A percentile compares a stretch with the other conserved stretches of the same genome.
phyloP scores from a whole-genome alignment of 1,140 invertebrate genomes.

The Metopolophium dirhodum region DNA sequence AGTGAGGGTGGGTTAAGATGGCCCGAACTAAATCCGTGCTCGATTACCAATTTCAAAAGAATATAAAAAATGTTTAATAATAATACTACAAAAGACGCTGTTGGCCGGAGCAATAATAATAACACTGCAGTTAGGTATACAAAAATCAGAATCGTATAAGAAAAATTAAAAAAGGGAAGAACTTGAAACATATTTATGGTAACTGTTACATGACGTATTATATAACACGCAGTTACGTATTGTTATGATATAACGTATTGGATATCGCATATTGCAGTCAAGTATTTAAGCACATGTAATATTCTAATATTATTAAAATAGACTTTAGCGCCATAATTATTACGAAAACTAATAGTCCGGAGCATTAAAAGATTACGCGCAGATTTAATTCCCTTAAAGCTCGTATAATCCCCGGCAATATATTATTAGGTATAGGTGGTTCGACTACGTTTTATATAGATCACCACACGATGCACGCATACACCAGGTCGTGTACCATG shows the following conservation, averaged over 20 bases:
- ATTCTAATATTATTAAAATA: background rate
- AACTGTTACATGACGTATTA: background rate
- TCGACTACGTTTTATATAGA: background rate
- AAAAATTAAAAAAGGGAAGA: too few species aligned
- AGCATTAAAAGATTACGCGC: constrained; percentile 36
- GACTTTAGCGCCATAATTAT: background rate
- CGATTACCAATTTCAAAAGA: too few species aligned
- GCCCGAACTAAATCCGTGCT: too few species aligned
- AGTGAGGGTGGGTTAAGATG: background rate
- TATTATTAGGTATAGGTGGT: background rate
- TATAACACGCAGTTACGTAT: background rate
- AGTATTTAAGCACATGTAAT: background rate
- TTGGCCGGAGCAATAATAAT: too few species aligned
- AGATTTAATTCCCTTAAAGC: background rate
- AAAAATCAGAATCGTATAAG: too few species aligned
- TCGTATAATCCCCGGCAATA: background rate
- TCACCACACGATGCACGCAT: background rate
- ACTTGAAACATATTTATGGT: too few species aligned
- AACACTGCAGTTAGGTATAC: too few species aligned
- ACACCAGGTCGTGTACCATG: background rate
- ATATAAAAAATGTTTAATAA: too few species aligned
- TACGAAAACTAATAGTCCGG: constrained; percentile 4
- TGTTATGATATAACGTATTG: background rate
- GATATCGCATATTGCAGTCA: background rate
- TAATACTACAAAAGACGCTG: too few species aligned